Conservation (phyloP, 1,140 invertebrate species). For the Caerostris darwini region DNA sequence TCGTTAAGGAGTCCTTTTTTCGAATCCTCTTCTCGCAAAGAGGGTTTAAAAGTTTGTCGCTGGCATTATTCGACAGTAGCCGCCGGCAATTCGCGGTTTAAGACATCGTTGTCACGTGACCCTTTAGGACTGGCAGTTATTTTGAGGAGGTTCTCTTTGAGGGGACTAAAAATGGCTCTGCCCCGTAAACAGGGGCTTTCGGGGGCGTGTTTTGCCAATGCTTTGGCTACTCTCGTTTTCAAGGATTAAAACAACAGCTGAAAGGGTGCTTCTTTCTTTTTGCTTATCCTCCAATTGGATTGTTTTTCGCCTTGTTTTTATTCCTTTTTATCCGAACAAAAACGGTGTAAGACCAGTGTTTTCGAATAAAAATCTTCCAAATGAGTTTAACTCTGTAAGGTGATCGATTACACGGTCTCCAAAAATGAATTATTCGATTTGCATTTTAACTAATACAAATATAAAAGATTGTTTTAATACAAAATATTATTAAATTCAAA, state of each 20-base stretch:
- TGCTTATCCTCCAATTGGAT: neutral
- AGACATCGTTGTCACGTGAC: slow-evolving; percentile 63
- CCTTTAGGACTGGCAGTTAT: slow-evolving; percentile 35
- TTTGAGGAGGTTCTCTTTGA: slow-evolving; percentile 22
- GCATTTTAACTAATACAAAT: too few species aligned
- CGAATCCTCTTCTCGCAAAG: neutral
- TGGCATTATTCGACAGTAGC: slow-evolving; percentile 20
- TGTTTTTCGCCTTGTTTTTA: too few species aligned
- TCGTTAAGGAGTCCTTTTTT: neutral
- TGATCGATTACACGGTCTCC: too few species aligned
- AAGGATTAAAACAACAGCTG: slow-evolving; percentile 67
- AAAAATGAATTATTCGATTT: too few species aligned
- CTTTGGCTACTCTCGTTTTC: slow-evolving; percentile 57
- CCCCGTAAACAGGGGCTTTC: slow-evolving; percentile 51
- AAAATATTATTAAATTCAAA: too few species aligned
- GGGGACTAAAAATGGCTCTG: slow-evolving; percentile 69
- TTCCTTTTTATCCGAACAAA: too few species aligned
- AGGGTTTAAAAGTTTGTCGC: slow-evolving; percentile 32
- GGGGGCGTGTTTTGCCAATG: neutral
- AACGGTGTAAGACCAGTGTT: too few species aligned
- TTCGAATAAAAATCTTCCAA: too few species aligned
- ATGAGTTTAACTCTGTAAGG: too few species aligned
- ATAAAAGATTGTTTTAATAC: too few species aligned
- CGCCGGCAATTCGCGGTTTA: slow-evolving; percentile 62
- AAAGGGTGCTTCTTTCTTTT: neutral